Conservation (phyloP, 2,113 vertebrate genomes). For the Prietella phreatophila region DNA sequence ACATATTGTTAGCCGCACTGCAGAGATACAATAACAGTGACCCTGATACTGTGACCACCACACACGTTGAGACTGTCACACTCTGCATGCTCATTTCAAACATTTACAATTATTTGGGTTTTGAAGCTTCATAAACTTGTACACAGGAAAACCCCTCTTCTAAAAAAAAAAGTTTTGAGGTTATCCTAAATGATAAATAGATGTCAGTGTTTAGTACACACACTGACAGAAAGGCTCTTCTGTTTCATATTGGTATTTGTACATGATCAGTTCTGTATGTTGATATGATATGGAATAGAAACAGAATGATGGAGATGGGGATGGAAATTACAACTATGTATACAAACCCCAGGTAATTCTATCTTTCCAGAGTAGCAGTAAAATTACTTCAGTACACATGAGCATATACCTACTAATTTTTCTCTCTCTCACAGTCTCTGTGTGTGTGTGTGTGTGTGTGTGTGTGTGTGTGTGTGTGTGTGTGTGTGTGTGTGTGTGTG, state of each 20-base stretch:
- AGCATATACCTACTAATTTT: too few species aligned
- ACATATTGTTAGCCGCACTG: neutral
- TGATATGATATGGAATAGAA: too few species aligned
- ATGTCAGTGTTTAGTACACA: neutral
- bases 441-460: too few species aligned
- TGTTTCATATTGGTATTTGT: neutral
- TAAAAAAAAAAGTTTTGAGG: neutral
- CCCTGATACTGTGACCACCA: neutral
- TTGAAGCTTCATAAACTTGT: neutral
- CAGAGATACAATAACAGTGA: neutral
- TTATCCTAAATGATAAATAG: neutral
- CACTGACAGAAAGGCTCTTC: neutral
- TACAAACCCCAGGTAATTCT: too few species aligned
- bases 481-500: neutral
- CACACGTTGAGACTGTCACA: neutral
- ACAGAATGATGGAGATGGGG: too few species aligned
- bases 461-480: too few species aligned
- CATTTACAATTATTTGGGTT: neutral
- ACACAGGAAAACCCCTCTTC: neutral
- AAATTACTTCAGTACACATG: too few species aligned
- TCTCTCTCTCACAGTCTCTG: too few species aligned
- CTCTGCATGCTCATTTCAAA: neutral
- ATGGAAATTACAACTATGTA: too few species aligned
- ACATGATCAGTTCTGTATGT: too few species aligned
- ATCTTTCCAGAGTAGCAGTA: too few species aligned